phyloP scores from a whole-genome alignment of 2,797 vertebrate species.

The Sphaeramia orbicularis region DNA sequence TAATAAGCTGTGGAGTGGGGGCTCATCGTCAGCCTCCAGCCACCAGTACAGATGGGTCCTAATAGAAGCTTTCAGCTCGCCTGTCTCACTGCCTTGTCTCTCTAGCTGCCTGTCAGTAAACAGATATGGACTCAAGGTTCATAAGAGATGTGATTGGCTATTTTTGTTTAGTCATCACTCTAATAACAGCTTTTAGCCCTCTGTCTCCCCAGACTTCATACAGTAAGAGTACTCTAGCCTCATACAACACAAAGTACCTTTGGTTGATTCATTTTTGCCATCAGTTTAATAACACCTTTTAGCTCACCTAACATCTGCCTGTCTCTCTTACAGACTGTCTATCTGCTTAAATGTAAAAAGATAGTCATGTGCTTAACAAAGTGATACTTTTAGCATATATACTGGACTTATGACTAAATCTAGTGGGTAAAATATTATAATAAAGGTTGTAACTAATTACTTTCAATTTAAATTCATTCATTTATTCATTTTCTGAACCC shows the following conservation, averaged over 20 bases:
- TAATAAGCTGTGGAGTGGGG: slow-evolving; percentile 68
- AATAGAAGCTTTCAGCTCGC: slow-evolving; percentile 49
- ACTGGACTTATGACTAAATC: too few relatives aligned
- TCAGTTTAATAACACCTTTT: slow-evolving; percentile 56
- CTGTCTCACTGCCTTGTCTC: slow-evolving; percentile 34
- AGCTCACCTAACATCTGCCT: slow-evolving; percentile 25
- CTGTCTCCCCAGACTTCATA: slow-evolving; percentile 14
- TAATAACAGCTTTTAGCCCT: slow-evolving; percentile 34
- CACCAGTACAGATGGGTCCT: slow-evolving; percentile 57
- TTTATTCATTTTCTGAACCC: too few relatives aligned
- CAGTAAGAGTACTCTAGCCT: slow-evolving; percentile 24
- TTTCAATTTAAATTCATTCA: too few relatives aligned
- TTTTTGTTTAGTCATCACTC: slow-evolving; percentile 34
- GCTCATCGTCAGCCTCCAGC: slow-evolving; percentile 64
- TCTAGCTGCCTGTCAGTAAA: slow-evolving; percentile 20
- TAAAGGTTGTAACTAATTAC: too few relatives aligned
- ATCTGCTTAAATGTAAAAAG: slow-evolving; percentile 33
- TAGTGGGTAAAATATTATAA: too few relatives aligned
- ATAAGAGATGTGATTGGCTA: slow-evolving; percentile 26
- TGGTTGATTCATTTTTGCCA: slow-evolving; percentile 38
- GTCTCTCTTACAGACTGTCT: slow-evolving; percentile 26
- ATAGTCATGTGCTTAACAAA: too few relatives aligned
- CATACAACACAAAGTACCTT: slow-evolving; percentile 22
- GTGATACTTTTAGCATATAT: too few relatives aligned
- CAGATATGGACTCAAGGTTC: slow-evolving; percentile 23